Base-by-base conservation (phyloP, 1,140 invertebrate species). In the Bursaphelenchus mucronatus region DNA sequence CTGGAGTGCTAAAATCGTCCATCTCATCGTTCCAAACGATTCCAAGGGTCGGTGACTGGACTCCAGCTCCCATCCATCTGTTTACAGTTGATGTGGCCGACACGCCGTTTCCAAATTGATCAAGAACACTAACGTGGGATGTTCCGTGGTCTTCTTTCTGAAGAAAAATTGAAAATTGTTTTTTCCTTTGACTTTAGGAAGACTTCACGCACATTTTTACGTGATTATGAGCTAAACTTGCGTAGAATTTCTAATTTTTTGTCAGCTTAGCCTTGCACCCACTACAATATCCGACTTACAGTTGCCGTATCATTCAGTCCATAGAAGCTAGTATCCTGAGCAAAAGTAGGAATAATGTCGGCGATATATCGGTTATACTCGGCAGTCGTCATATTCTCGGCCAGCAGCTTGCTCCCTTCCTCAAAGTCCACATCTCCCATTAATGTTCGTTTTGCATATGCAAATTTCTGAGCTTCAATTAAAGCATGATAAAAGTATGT, bases 11-110 rank as follows among this genome's bases (percentile, higher is more conserved):
- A 82, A 96, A 96, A 80, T 96, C 92, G 79, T 94, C 90, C 91
- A 97, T 95, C 52, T 88, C 89, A 79, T 89, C 88, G 82, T 97
- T 97, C 70, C 93, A 86, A 3, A 96, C 83, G 50, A 97, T 91
- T 39, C 93, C 94, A 0, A 92, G 93, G 58, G 85, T 86, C 21
- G 85, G 79, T 47, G 89, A 87, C 39, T 73, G 75, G 4, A 71
- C 68, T 0, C 61, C 64, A 17, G 61, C 61, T n/a, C 65, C 88
- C 88, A 87, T 95, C 92, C 90, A 88, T 43, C 87, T 85, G 82
- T 97, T 97, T 7, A 97, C 86, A 10, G 91, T 92, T 76, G 90
- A 91, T 2, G 94, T 97, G 40, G 90, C 87, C 0, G 90, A 88
- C 7, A 96, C 90, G n/a, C 92, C 94, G 84, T 94, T 90, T 0